A percentile compares a stretch with the other conserved stretches of the same genome.
Evolutionary conservation across 2,888 invertebrate genomes (phyloP).

Genomic region (Sarcophaga subvicina): DNA sequence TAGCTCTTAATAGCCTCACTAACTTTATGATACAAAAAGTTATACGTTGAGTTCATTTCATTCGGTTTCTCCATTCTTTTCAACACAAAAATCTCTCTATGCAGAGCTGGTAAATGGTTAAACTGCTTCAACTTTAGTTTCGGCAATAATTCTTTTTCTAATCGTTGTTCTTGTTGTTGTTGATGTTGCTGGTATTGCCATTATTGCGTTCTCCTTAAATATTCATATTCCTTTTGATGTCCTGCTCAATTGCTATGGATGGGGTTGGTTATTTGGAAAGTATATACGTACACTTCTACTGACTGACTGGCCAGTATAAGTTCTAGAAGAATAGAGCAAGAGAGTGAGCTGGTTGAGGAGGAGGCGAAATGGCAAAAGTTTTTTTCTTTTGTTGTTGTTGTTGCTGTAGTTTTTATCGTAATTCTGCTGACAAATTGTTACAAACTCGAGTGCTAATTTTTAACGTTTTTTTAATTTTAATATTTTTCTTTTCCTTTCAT

Average conservation of each 20-base stretch:
- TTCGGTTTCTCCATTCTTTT: slow-evolving; percentile 1
- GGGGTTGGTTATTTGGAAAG: no score
- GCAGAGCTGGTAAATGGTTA: slow-evolving; percentile 19
- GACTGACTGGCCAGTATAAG: background rate
- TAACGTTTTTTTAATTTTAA: background rate
- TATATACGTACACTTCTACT: background rate
- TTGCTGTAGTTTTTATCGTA: slow-evolving; percentile 55
- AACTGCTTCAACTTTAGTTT: slow-evolving; percentile 15
- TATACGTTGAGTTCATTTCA: background rate
- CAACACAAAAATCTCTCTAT: background rate
- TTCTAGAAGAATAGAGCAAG: background rate
- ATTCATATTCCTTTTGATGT: slow-evolving; percentile 28
- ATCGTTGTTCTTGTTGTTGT: background rate
- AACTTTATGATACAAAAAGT: background rate
- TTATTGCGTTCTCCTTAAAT: slow-evolving; percentile 4
- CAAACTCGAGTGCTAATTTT: slow-evolving; percentile 63
- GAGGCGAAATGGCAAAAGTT: slow-evolving; percentile 52
- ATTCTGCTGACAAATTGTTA: slow-evolving; percentile 67
- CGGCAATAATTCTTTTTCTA: slow-evolving; percentile 33
- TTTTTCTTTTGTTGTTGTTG: background rate
- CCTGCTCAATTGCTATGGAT: no score
- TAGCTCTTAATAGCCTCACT: background rate
- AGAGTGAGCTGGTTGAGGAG: background rate
- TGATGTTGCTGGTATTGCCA: background rate
- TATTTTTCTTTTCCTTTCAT: no score